Evolutionary conservation across 2,113 vertebrate genomes (phyloP).

Genomic region (Noctilio leporinus): DNA sequence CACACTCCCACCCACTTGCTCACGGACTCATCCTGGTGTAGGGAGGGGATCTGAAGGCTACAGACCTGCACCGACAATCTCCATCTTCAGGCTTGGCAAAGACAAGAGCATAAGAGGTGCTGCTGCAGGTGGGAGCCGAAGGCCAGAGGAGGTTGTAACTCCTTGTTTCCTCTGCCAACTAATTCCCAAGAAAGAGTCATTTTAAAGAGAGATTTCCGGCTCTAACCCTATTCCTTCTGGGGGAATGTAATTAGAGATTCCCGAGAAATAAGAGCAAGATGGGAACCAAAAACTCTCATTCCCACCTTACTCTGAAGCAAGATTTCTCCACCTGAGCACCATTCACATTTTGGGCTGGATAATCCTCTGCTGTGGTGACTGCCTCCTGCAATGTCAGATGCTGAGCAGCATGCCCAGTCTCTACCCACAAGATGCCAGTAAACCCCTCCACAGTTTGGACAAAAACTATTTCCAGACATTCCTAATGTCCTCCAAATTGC

Average conservation of each 20-base stretch:
- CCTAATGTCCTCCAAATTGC: background rate
- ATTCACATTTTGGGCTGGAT: background rate
- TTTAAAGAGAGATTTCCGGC: conserved; percentile 14
- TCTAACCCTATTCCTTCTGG: background rate
- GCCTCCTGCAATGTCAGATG: background rate
- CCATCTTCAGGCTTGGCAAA: background rate
- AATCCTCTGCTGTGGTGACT: background rate
- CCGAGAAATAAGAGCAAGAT: background rate
- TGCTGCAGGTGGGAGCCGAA: background rate
- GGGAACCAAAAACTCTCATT: background rate
- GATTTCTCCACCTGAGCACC: background rate
- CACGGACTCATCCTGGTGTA: background rate
- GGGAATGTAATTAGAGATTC: background rate
- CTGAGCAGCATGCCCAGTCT: background rate
- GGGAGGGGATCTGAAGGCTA: background rate
- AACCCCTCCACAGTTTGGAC: background rate
- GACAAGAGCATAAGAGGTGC: background rate
- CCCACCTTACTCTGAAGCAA: background rate
- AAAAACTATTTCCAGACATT: background rate
- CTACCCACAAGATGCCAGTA: background rate
- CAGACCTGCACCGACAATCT: background rate
- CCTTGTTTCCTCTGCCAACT: conserved; percentile 41
- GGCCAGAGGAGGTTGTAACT: conserved; percentile 7
- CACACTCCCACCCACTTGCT: background rate
- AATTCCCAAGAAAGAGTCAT: conserved; percentile 32